Percentiles rank a stretch among this genome's conserved stretches.
Evolutionary conservation across 2,113 vertebrate genomes (phyloP).

Genomic region (Tupaia chinensis): DNA sequence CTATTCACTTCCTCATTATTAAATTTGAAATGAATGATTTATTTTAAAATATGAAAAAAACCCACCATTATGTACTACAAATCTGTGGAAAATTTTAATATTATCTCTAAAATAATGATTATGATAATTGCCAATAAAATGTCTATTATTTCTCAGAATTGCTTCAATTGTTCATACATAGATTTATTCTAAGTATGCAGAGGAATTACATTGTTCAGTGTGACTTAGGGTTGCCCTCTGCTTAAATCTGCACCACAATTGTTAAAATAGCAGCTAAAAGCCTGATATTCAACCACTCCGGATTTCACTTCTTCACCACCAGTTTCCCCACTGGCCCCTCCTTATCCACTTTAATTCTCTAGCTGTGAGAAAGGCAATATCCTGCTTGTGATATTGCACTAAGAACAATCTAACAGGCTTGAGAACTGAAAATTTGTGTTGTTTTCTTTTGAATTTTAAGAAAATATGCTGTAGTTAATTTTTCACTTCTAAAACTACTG

Average conservation of each 20-base stretch:
- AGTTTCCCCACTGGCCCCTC: neutral
- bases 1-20: neutral
- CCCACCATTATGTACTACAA: neutral
- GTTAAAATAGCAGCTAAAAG: neutral
- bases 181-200: neutral
- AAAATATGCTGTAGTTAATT: constrained; percentile 59
- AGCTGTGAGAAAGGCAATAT: constrained; percentile 72
- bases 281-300: neutral
- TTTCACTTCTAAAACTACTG: constrained; percentile 67
- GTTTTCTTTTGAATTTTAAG: constrained; percentile 70
- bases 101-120: neutral
- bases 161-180: constrained; percentile 4
- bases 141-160: neutral
- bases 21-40: neutral
- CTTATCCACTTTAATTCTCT: constrained; percentile 27
- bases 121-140: neutral
- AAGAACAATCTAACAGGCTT: constrained; percentile 41
- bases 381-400: constrained; percentile 47
- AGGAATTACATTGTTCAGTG: neutral
- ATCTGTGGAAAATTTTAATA: constrained; percentile 21
- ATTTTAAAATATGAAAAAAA: constrained; percentile 48
- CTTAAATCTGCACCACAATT: neutral
- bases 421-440: constrained; percentile 61
- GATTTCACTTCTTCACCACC: neutral
- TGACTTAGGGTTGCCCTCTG: neutral